These are phyloP conservation scores for Eudiplozoon nipponicum DNA, from an alignment of 2,888 invertebrate species.

Conservation along the genomic window DNA sequence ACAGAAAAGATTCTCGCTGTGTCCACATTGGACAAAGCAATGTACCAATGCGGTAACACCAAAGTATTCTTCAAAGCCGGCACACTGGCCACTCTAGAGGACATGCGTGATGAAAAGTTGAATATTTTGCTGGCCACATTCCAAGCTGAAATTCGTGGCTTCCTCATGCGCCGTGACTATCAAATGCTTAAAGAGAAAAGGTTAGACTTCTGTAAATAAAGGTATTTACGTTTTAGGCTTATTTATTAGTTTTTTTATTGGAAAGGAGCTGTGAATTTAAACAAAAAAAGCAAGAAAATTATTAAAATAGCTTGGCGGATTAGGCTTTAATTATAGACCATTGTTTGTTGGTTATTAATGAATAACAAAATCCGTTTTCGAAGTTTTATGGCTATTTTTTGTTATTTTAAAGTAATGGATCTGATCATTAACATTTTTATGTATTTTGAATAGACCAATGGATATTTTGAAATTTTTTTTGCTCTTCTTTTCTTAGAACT, in stretches of 20 bases:
- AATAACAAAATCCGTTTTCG: too few relatives aligned
- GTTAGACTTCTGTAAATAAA: constrained; percentile 23
- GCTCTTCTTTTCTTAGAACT: constrained; percentile 17
- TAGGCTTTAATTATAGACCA: too few relatives aligned
- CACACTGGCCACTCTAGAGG: constrained; percentile 98
- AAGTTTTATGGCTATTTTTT: too few relatives aligned
- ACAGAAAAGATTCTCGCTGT: constrained; percentile 33
- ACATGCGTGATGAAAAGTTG: constrained; percentile 92
- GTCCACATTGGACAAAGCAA: constrained; percentile 51
- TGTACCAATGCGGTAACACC: constrained; percentile 82
- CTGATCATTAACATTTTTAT: too few relatives aligned
- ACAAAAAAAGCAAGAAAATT: too few relatives aligned
- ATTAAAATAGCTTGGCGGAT: too few relatives aligned
- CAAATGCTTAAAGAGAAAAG: constrained; percentile 91
- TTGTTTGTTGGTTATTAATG: too few relatives aligned
- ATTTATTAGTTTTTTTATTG: background rate
- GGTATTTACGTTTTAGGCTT: background rate
- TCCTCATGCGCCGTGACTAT: constrained; percentile 38
- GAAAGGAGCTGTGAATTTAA: too few relatives aligned
- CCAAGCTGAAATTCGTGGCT: constrained; percentile 65
- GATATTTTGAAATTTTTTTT: too few relatives aligned
- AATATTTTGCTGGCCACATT: constrained; percentile 70
- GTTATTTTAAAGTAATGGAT: too few relatives aligned
- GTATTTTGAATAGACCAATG: too few relatives aligned
- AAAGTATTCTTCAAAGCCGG: constrained; percentile 99